Conservation (phyloP, 2,888 invertebrate species). For the Phyllotreta striolata region DNA sequence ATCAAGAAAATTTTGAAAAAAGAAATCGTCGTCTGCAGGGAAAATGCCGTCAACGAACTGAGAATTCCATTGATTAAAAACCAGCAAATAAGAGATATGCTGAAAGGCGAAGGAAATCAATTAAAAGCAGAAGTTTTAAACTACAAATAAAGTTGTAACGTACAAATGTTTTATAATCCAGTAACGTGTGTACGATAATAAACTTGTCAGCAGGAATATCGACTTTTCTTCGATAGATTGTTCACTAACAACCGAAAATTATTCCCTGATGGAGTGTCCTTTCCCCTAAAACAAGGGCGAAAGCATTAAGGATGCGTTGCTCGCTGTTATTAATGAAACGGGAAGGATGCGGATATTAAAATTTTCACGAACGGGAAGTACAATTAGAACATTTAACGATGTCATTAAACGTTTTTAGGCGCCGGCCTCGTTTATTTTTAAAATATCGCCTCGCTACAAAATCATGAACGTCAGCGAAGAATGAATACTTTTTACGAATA, state of each 20-base stretch:
- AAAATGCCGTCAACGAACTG: neutral
- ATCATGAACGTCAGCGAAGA: neutral
- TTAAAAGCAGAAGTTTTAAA: conserved; percentile 1
- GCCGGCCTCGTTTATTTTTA: conserved; percentile 4
- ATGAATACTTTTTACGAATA: too few species aligned
- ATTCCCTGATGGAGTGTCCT: too few species aligned
- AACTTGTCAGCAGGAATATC: too few species aligned
- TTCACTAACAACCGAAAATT: neutral
- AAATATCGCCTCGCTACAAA: conserved; percentile 1
- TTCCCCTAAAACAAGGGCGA: neutral
- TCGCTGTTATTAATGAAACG: conserved; percentile 1
- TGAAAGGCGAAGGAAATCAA: neutral
- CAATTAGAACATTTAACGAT: conserved; percentile 18
- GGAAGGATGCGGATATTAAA: conserved; percentile 2
- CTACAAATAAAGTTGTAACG: neutral
- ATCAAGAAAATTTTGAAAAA: conserved; percentile 9
- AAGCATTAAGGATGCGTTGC: neutral
- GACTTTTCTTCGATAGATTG: neutral
- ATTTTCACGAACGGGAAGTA: conserved; percentile 7
- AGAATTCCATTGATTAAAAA: neutral
- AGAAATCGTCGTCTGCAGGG: neutral
- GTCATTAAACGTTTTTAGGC: conserved; percentile 4
- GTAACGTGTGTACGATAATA: too few species aligned
- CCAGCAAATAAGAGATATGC: neutral
- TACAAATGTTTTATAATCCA: too few species aligned